These are phyloP conservation scores for Formica exsecta DNA, from an alignment of 1,140 invertebrate genomes.

Conservation along the genomic window DNA sequence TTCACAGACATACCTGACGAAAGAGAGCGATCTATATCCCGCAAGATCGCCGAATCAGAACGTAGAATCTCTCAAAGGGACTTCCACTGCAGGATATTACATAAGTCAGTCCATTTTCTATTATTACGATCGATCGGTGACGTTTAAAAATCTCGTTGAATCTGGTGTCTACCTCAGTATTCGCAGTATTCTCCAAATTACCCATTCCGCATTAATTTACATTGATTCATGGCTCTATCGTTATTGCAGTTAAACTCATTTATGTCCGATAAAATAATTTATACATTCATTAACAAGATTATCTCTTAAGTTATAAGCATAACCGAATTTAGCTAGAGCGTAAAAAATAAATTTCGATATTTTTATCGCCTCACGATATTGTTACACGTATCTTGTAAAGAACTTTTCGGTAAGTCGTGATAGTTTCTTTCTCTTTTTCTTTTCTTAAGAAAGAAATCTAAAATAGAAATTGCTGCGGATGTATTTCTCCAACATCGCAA, in stretches of 20 bases:
- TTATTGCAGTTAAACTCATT: slow-evolving; percentile 56
- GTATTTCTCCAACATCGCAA: slow-evolving; percentile 33
- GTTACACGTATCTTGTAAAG: background rate
- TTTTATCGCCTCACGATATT: background rate
- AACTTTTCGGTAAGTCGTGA: background rate
- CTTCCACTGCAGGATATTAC: slow-evolving; percentile 68
- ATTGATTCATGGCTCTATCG: slow-evolving; percentile 60
- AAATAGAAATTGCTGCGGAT: slow-evolving; percentile 43
- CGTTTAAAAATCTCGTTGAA: slow-evolving; percentile 52
- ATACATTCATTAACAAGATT: slow-evolving; percentile 12
- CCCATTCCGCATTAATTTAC: slow-evolving; percentile 38
- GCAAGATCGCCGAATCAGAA: slow-evolving; percentile 59
- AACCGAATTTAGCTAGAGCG: background rate
- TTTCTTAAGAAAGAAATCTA: background rate
- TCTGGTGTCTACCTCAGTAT: background rate
- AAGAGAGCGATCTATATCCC: slow-evolving; percentile 51
- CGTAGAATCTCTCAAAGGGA: slow-evolving; percentile 65
- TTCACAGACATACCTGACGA: slow-evolving; percentile 58
- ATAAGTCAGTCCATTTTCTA: slow-evolving; percentile 74
- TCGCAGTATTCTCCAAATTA: background rate
- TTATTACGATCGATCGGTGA: slow-evolving; percentile 54
- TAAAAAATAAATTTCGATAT: background rate
- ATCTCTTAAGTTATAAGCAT: background rate
- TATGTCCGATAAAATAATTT: slow-evolving; percentile 8
- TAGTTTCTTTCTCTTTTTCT: background rate